Evolutionary conservation across 1,140 invertebrate species (phyloP).

Genomic region (Wasmannia auropunctata): DNA sequence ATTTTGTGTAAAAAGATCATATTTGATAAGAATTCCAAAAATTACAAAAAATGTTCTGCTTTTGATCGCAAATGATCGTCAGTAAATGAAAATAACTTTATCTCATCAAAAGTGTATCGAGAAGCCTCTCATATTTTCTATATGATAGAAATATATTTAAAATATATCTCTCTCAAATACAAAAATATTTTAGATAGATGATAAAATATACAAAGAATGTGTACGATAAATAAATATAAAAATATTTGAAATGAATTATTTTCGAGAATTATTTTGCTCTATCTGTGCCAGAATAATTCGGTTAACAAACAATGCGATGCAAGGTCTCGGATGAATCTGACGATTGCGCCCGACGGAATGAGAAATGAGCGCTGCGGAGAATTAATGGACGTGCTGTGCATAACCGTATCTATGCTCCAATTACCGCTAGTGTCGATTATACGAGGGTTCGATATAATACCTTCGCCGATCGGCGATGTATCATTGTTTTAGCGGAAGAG

Average conservation of each 20-base stretch:
- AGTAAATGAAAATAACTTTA: not conserved
- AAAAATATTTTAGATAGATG: not conserved
- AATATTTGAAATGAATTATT: constrained; percentile 2
- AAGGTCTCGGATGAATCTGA: constrained; percentile 10
- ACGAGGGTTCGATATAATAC: constrained; percentile 24
- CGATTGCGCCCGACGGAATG: constrained; percentile 26
- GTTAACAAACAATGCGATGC: not conserved
- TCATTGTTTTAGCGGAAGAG: constrained; percentile 1
- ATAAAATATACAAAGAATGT: not conserved
- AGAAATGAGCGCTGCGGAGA: constrained; percentile 29
- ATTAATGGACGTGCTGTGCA: constrained; percentile 38
- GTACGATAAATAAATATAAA: not conserved
- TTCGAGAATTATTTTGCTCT: not conserved
- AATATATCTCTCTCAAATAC: not conserved
- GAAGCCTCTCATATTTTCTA: not conserved
- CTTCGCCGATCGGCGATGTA: not conserved
- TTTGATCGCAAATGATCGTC: not conserved
- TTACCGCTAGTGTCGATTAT: constrained; percentile 17
- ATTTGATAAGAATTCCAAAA: not conserved
- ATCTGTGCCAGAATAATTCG: constrained; percentile 6
- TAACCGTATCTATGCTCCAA: constrained; percentile 35
- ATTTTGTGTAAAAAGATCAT: not conserved
- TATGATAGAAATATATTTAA: not conserved
- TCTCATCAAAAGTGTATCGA: not conserved
- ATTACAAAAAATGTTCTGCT: not conserved